Evolutionary conservation across 2,888 invertebrate genomes (phyloP).

Genomic region (Pandemis heparana): DNA sequence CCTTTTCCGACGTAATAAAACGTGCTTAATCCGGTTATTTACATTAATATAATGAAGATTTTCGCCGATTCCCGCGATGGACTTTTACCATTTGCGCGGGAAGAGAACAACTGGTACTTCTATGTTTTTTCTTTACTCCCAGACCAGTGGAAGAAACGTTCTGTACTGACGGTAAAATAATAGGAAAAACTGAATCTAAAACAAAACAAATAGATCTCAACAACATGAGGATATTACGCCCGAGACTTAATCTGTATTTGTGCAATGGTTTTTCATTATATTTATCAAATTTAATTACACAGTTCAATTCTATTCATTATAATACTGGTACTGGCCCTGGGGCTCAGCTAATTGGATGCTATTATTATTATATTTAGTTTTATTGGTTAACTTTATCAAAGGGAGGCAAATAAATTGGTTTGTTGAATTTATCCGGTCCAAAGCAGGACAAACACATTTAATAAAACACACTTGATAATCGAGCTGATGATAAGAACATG

Average conservation of each 20-base stretch:
- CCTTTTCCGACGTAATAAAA: too few species aligned
- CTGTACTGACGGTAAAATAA: neutral
- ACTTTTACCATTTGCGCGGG: too few species aligned
- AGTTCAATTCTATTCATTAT: slow-evolving; percentile 19
- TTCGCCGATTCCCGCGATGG: too few species aligned
- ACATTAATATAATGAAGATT: too few species aligned
- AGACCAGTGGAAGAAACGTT: neutral
- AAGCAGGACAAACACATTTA: slow-evolving; percentile 34
- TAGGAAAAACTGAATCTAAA: neutral
- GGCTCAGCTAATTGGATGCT: slow-evolving; percentile 13
- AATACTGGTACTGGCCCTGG: too few species aligned
- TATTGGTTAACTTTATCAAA: slow-evolving; percentile 6
- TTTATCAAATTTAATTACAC: slow-evolving; percentile 28
- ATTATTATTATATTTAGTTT: slow-evolving; percentile 1
- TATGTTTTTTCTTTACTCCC: too few species aligned
- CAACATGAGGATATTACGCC: slow-evolving; percentile 4
- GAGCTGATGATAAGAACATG: neutral
- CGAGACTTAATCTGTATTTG: slow-evolving; percentile 11
- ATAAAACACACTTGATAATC: slow-evolving; percentile 10
- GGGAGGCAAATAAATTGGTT: slow-evolving; percentile 25
- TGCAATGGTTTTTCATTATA: slow-evolving; percentile 9
- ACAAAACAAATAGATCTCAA: neutral
- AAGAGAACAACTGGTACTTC: too few species aligned
- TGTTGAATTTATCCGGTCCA: slow-evolving; percentile 26
- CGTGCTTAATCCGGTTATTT: too few species aligned